Evolutionary conservation across 2,888 invertebrate species (phyloP).

Genomic region (Drosophila tripunctata): DNA sequence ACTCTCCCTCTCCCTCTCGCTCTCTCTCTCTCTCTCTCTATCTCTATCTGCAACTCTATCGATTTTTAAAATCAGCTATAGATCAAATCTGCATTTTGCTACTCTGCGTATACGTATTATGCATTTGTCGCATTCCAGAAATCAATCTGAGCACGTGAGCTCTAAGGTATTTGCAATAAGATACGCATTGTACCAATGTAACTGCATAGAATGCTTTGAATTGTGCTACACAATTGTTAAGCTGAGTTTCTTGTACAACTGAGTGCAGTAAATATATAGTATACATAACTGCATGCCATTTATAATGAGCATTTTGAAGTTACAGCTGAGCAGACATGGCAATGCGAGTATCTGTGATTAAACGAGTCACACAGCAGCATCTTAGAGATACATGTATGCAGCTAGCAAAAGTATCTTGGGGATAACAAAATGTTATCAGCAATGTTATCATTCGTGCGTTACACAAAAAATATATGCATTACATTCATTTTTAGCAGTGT

Average conservation of each 20-base stretch:
- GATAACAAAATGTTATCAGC: too few relatives aligned
- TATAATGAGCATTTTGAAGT: conserved; percentile 3
- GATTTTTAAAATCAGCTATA: neutral
- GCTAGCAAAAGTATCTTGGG: too few relatives aligned
- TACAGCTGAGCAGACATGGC: neutral
- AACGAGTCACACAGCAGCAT: neutral
- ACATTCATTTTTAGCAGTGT: too few relatives aligned
- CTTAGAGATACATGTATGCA: neutral
- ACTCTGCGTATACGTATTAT: neutral
- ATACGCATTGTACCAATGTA: neutral
- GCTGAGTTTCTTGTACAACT: too few relatives aligned
- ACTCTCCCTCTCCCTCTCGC: neutral
- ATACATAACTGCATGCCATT: neutral
- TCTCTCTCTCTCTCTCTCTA: neutral
- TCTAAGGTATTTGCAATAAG: neutral
- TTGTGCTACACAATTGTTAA: neutral
- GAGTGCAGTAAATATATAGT: too few relatives aligned
- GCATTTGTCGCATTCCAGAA: too few relatives aligned
- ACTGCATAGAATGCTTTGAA: neutral
- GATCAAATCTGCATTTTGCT: neutral
- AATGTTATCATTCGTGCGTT: neutral
- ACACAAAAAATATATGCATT: too few relatives aligned
- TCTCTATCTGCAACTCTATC: neutral
- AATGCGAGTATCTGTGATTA: neutral
- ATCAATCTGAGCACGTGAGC: neutral